These are phyloP conservation scores for Nebria ingens DNA, from an alignment of 1,140 invertebrate genomes.

Conservation along the genomic window DNA sequence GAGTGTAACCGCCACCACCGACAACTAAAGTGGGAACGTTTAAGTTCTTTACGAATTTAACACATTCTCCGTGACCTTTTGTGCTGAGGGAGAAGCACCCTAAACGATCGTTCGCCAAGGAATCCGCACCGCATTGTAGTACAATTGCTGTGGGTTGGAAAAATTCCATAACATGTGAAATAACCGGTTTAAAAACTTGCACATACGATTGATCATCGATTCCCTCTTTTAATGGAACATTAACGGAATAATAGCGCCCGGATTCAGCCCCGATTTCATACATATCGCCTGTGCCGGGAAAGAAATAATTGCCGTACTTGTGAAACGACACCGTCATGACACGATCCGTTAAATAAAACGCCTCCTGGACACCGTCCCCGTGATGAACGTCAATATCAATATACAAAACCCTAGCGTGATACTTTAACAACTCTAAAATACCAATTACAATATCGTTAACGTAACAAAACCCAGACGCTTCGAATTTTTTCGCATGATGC, in stretches of 20 bases:
- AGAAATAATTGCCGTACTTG: constrained; percentile 97
- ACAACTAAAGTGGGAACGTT: constrained; percentile 91
- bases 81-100: constrained; percentile 84
- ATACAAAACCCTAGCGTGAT: constrained; percentile 91
- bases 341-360: constrained; percentile 95
- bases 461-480: constrained; percentile 94
- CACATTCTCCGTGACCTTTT: constrained; percentile 91
- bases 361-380: constrained; percentile 98
- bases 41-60: constrained; percentile 89
- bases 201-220: constrained; percentile 92
- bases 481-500: constrained; percentile 99
- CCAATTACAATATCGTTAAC: constrained; percentile 99
- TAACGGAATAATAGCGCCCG: constrained; percentile 91
- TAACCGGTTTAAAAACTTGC: constrained; percentile 89
- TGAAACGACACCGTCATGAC: constrained; percentile 99
- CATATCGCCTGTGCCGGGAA: constrained; percentile 86
- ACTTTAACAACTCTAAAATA: constrained; percentile 92
- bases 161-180: constrained; percentile 91
- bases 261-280: constrained; percentile 91
- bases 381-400: constrained; percentile 99
- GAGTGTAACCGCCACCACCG: constrained; percentile 94
- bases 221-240: constrained; percentile 93
- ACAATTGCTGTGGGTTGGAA: constrained; percentile 96
- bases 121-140: constrained; percentile 96
- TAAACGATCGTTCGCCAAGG: constrained; percentile 85